These are phyloP conservation scores for Enoplosus armatus DNA, from an alignment of 2,797 vertebrate species.

Conservation along the genomic window DNA sequence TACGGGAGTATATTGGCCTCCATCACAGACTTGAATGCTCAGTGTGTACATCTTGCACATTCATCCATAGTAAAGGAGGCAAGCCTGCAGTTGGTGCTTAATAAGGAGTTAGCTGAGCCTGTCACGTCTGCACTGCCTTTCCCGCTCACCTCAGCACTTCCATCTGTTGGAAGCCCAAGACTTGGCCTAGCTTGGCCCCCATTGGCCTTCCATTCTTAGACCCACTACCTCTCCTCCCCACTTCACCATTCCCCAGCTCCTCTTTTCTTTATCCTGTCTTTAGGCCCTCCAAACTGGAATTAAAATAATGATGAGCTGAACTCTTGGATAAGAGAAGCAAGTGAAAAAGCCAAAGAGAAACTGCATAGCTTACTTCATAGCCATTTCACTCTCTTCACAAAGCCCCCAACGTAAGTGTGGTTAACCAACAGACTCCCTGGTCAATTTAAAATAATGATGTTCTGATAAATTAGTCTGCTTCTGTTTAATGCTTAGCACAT, in stretches of 20 bases:
- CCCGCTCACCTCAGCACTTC: constrained; percentile 53
- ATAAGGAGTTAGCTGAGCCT: constrained; percentile 43
- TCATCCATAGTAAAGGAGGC: constrained; percentile 43
- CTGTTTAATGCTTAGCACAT: constrained; percentile 32
- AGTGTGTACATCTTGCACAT: constrained; percentile 4
- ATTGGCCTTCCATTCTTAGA: constrained; percentile 24
- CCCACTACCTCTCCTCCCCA: not conserved
- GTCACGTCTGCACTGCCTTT: constrained; percentile 40
- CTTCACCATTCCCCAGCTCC: constrained; percentile 7
- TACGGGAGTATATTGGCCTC: not conserved
- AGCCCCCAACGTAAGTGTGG: not conserved
- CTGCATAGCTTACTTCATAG: constrained; percentile 30
- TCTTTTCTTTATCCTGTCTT: constrained; percentile 25
- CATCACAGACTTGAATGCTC: constrained; percentile 9
- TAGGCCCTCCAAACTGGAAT: constrained; percentile 14
- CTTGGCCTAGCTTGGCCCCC: constrained; percentile 22
- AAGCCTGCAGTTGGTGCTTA: constrained; percentile 46
- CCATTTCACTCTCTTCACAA: not conserved
- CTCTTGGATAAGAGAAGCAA: constrained; percentile 9
- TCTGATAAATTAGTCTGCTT: constrained; percentile 29
- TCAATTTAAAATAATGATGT: constrained; percentile 7
- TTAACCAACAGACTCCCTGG: constrained; percentile 20
- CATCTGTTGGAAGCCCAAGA: constrained; percentile 46
- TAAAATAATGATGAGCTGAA: constrained; percentile 28
- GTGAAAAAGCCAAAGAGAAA: constrained; percentile 22